Percentiles rank a stretch among this genome's conserved stretches.
Conservation (phyloP, 2,113 vertebrate genomes). For the Ascaphus truei region DNA sequence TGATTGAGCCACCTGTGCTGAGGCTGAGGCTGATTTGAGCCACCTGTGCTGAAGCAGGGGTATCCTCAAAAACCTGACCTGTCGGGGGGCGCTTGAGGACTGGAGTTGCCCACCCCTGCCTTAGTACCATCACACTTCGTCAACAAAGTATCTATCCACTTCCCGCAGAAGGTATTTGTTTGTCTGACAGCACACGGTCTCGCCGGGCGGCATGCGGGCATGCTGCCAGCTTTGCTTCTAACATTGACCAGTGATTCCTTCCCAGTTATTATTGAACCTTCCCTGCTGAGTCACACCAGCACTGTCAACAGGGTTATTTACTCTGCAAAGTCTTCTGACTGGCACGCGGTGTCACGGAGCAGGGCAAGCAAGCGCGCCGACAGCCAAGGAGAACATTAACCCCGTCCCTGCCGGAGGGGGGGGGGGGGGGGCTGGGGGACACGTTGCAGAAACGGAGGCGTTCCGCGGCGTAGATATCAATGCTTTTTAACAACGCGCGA, state of each 20-base stretch:
- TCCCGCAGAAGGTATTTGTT: neutral
- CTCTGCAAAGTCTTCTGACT: neutral
- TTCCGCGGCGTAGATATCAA: too few species aligned
- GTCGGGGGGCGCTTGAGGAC: too few species aligned
- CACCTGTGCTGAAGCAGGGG: too few species aligned
- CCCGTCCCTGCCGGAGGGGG: neutral
- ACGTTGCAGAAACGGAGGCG: too few species aligned
- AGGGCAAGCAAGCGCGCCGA: neutral
- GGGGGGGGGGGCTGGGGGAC: neutral
- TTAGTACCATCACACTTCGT: neutral
- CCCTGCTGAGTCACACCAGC: conserved; percentile 3
- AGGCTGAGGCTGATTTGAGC: too few species aligned
- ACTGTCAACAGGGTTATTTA: conserved; percentile 9
- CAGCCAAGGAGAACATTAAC: neutral
- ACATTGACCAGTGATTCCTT: neutral
- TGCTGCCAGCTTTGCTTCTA: neutral
- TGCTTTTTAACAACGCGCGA: too few species aligned
- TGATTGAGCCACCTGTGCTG: too few species aligned
- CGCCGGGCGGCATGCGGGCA: neutral
- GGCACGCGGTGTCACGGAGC: neutral
- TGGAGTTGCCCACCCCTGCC: too few species aligned
- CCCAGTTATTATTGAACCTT: neutral
- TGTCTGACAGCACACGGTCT: neutral
- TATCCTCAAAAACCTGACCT: too few species aligned
- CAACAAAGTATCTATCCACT: neutral